Evolutionary conservation across 23 tunicate genomes (phyloP).

Genomic region (Diplosoma virens): DNA sequence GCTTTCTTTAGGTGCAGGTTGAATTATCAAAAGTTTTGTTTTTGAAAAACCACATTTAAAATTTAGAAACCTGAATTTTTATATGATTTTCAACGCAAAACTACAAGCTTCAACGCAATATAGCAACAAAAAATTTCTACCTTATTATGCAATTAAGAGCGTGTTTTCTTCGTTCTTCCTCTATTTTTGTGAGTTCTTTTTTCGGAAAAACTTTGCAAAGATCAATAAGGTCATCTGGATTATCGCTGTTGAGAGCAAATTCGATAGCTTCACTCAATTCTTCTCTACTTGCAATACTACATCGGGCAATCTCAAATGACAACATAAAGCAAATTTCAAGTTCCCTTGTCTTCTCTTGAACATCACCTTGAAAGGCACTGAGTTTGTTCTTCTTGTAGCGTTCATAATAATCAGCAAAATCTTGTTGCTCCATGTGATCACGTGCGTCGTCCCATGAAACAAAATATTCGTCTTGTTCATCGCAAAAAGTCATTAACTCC

Average conservation of each 20-base stretch:
- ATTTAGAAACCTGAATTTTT: too few relatives aligned
- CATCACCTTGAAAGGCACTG: background rate
- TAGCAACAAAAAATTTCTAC: too few relatives aligned
- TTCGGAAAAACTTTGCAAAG: conserved; percentile 10
- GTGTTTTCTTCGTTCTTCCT: background rate
- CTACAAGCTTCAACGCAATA: too few relatives aligned
- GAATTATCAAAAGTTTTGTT: too few relatives aligned
- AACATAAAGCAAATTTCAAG: background rate
- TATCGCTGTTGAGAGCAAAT: background rate
- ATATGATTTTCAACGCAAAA: too few relatives aligned
- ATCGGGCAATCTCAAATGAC: conserved; percentile 3
- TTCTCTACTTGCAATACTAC: background rate
- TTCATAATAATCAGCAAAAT: background rate
- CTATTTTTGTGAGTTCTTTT: background rate
- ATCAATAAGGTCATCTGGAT: background rate
- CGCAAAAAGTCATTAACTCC: background rate
- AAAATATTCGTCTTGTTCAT: background rate
- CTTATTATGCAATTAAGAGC: conserved; percentile 3
- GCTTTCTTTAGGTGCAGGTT: too few relatives aligned
- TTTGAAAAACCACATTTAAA: too few relatives aligned
- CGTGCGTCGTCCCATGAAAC: background rate
- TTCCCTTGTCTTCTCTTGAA: background rate
- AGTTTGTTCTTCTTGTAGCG: background rate
- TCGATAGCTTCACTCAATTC: background rate
- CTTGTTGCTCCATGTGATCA: background rate